Evolutionary conservation across 2,888 invertebrate species (phyloP), one percentile per base, ranked within the genome.

Genomic region (Acrobasis consociella): DNA sequence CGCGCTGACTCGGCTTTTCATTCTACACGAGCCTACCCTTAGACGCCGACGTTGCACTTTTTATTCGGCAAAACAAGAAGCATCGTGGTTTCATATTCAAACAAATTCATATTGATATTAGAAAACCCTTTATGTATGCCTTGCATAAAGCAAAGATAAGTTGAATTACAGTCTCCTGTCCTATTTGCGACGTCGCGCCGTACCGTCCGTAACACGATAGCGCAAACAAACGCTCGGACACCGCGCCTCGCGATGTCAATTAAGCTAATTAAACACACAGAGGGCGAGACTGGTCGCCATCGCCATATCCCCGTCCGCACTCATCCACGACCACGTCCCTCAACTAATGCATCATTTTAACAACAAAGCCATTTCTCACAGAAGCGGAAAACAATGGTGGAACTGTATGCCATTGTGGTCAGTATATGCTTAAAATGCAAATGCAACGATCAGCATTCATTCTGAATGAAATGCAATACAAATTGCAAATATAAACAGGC

Each of bases 201-300:
- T 74, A 77, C 66, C 75, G 76, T 73, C 75, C 73, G 91, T 87
- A 91, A 91, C 78, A 81, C 81, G 89, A 91, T 90, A 91, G 82
- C 74, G 82, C 89, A 91, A 91, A 91, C 90, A 92, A 91, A 87
- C 86, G 89, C 82, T 88, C 83, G 91, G 90, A 90, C 91, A 89
- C 85, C 89, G 84, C 89, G 85, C 89, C 91, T 89, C 88, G 86
- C 86, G 84, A 88, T 89, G 91, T 91, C 91, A 91, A 92, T 92
- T 91, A 91, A 86, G 90, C 90, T 92, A 91, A 92, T 92, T 91
- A 91, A 91, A 91, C 91, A 91, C 83, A 85, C 81, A 82, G 82
- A 71, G 83, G 85, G 89, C 85, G 85, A 83, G 80, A 82, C 79
- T 74, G 81, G 80, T 73, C 80, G 75, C 71, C 76, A 72, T 31